A percentile compares a stretch with the other conserved stretches of the same genome.
Evolutionary conservation across 1,140 invertebrate species (phyloP).

Genomic region (Dendrolimus punctatus): DNA sequence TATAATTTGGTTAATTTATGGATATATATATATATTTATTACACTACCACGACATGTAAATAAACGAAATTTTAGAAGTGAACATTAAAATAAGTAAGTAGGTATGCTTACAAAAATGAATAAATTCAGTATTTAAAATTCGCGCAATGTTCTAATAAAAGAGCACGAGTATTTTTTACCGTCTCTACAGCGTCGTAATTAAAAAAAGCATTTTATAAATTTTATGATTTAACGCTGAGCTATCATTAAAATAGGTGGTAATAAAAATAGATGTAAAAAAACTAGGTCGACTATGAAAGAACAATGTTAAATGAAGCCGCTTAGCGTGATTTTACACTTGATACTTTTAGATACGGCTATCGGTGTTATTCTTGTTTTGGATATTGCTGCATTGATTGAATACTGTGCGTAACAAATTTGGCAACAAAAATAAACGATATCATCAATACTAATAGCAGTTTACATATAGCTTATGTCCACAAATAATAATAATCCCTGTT

Average conservation of each 20-base stretch:
- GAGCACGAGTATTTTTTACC: slow-evolving; percentile 1
- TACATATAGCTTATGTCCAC: no score
- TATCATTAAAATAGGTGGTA: slow-evolving; percentile 3
- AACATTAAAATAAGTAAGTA: no score
- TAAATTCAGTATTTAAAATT: neutral
- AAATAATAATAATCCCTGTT: no score
- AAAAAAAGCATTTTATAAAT: slow-evolving; percentile 10
- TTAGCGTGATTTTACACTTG: neutral
- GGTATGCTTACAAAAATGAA: no score
- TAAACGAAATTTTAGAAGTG: no score
- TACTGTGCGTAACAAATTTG: no score
- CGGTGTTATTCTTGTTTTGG: neutral
- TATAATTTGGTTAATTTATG: no score
- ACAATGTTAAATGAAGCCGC: slow-evolving; percentile 10
- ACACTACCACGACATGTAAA: no score
- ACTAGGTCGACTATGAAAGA: slow-evolving; percentile 12
- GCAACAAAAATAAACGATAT: no score
- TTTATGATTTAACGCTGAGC: slow-evolving; percentile 10
- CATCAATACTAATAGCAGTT: no score
- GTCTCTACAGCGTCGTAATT: neutral
- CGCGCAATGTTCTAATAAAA: neutral
- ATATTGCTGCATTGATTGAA: no score
- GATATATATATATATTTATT: no score
- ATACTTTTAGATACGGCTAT: slow-evolving; percentile 4
- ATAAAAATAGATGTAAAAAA: slow-evolving; percentile 10